Base-by-base conservation (phyloP, 2,888 invertebrate genomes). In the Ceramica pisi region DNA sequence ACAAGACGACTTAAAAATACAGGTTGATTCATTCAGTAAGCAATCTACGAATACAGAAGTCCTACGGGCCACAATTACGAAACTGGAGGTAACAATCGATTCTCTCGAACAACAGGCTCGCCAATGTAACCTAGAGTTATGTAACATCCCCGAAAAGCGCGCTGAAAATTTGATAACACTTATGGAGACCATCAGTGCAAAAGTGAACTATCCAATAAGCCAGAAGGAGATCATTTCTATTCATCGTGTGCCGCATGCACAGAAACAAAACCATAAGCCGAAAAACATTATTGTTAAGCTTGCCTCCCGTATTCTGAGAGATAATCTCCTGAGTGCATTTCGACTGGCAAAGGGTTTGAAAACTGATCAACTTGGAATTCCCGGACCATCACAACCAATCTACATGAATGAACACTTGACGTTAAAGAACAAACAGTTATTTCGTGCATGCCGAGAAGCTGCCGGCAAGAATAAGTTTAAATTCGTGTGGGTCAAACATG, bases 201-300 rank as follows among this genome's bases (percentile, higher is more conserved):
- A 59, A 16, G 23, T 59, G n/a, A 41, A 44, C 4, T 44, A 12
- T n/a, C n/a, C 21, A 7, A 1, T 57, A 2, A 41, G 6, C 8
- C 21, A 21, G 2, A 59, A 23, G 16, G 59, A 44, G 12, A 59
- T 59, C 2, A 38, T 59, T 59, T 41, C 44, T 1, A 44, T 23
- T 41, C 41, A 59, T 9, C 21, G 44, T 14, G 59, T 59, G 2
- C 59, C 59, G 10, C 59, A 59, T 23, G 44, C 59, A 1, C 59
- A 41, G 0, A 44, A 8, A 59, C 21, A 59, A 8, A 57, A 59
- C 14, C 44, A 41, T 16, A 59, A 59, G 14, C 44, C 59, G 1
- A 59, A 59, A 44, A 59, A 59, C 23, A 59, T 59, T 16, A 7
- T 59, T 9, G 44, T 59, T 2, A 59, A 59, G 6, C 59, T 59